Evolutionary conservation across 2,797 vertebrate species (phyloP), one percentile per base, ranked within the genome.

Genomic region (Dallia pectoralis): DNA sequence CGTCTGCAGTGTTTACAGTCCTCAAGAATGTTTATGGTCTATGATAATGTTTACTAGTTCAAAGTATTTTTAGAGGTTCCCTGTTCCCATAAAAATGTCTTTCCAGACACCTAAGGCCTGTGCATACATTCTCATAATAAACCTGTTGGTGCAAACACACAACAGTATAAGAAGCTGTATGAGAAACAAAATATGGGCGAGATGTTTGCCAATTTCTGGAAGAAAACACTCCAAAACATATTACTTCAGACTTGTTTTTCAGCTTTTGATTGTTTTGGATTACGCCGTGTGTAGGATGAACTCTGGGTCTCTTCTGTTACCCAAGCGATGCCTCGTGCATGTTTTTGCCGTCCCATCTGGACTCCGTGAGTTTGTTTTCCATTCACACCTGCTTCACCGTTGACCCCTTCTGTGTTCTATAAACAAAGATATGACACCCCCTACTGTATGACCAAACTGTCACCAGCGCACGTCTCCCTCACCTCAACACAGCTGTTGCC

Each of bases 341-440:
- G 22, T 69, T 56, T 56, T n/a, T 69, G 29, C 19, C 3, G 8
- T 56, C 30, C 49, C 2, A 19, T 53, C 68, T 70, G 66, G 66
- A 68, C 40, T 67, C n/a, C 12, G 22, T 8, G 66, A 47, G 40
- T 68, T 68, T 68, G 30, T 56, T 56, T 70, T 70, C n/a, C 48
- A 33, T 49, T 53, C 14, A 30, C 68, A 70, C 48, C 68, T 70
- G 68, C 49, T 53, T 68, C 16, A 68, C 65, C 72, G 67, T 61
- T 74, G 65, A 74, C 72, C 72, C 56, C 29, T 44, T 9, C 72
- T 59, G 65, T 67, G 65, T 74, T 67, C 65, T 36, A 30, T 74
- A 69, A 68, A 69, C 73, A 74, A 69, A 74, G 44, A 49, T 18
- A 67, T 65, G 63, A 16, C 29, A 47, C 65, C 64, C 65, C 71